Evolutionary conservation across 2,797 vertebrate genomes (phyloP), one percentile per base, ranked within the genome.

Genomic region (Tenualosa thibaudeaui): DNA sequence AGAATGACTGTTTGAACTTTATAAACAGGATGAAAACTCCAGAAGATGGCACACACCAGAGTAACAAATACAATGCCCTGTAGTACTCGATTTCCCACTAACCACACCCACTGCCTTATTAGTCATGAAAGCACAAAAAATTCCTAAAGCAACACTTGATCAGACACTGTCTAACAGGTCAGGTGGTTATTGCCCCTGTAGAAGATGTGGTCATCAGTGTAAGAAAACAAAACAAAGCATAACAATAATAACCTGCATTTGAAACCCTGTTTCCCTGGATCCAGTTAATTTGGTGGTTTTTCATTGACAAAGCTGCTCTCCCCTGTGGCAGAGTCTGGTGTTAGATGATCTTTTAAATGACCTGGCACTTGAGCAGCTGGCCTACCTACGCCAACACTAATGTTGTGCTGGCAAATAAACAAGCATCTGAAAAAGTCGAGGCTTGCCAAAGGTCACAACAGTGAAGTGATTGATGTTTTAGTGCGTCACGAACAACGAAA

Each of bases 291-390:
- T 50, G 83, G 78, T 75, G 87, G 84, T 51, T 83, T 83, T 88
- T 62, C 81, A 82, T 56, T 83, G n/a, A 85, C 46, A 83, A 83
- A 84, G 7, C 65, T 26, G 71, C 86, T 85, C 88, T 51, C 84
- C 81, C 85, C 50, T 83, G 56, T 37, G 84, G 65, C 85, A 83
- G 56, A 56, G 85, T 85, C 90, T 92, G 90, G 88, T 89, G 81
- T 49, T 82, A 65, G 83, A 50, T 40, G 31, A 88, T 82, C 75
- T 86, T 86, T 93, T 91, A 90, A 91, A 87, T 87, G 88, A 90
- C 82, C 88, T 91, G 91, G 89, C 89, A 89, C 84, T 85, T 83
- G 12, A 54, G 86, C 85, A 46, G 68, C 86, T 75, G 56, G 88
- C 88, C 87, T 89, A 90, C 87, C 88, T 0, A 17, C 24, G 86